Base-by-base conservation (phyloP, 2,797 vertebrate species). In the Lepilemur ruficaudatus region DNA sequence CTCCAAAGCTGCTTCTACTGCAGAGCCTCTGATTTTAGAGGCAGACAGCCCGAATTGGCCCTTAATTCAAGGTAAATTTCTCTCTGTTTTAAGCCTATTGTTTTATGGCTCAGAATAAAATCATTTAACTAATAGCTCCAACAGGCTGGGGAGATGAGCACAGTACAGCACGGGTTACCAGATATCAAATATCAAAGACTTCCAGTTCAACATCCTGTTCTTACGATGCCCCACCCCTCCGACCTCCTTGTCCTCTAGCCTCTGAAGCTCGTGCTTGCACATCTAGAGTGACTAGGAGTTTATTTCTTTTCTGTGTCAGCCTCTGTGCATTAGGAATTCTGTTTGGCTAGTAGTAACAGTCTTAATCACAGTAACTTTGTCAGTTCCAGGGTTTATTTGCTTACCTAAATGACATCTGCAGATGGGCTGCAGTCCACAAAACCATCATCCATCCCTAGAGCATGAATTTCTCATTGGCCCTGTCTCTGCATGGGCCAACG, bases 31-130 rank as follows among this genome's bases (percentile, higher is more conserved):
- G 17, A 63, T 41, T 88, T 90, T 8, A 84, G 82, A 95, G 85
- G 43, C 70, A 65, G 41, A 10, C 1, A 0, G 35, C 59, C 79
- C 84, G 80, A 67, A 57, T 9, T 41, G 84, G 80, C 25, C 35
- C n/a, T 32, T 92, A 43, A 82, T 79, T 89, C 73, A 65, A 46
- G 76, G 30, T 25, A 52, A 73, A 65, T 48, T 72, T 80, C 46
- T 82, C 35, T 94, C 28, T 89, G 57, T 52, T 81, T 91, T 87
- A 55, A 93, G 38, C 7, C 32, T 91, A 4, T 46, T 87, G 83
- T 50, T 92, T 92, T 52, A 76, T 92, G 20, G 50, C 38, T 86
- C 82, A 76, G 48, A 67, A 10, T 67, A 88, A 95, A 94, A 69
- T 11, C 20, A 23, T 65, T 67, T 59, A 48, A n/a, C 17, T 20